These are phyloP conservation scores for Bhutanitis thaidina DNA, from an alignment of 2,888 invertebrate genomes.

Conservation along the genomic window DNA sequence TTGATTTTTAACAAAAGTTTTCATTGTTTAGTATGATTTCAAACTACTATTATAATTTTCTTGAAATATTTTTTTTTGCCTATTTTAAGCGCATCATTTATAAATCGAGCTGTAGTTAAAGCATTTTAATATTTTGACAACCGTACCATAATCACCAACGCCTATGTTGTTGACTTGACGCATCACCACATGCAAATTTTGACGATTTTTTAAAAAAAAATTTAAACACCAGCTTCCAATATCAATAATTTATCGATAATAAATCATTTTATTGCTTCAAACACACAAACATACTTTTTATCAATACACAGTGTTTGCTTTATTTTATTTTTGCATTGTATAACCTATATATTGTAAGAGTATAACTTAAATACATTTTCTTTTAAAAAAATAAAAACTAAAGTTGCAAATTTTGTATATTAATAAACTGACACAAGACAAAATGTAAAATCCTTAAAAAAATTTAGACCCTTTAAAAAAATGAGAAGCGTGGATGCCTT, in stretches of 20 bases:
- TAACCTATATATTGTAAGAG: not conserved
- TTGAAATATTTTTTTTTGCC: too few relatives aligned
- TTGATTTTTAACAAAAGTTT: too few relatives aligned
- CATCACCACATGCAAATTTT: not conserved
- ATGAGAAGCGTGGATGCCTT: too few relatives aligned
- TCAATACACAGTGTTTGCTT: conserved; percentile 8
- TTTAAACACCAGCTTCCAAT: not conserved
- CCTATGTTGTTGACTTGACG: not conserved
- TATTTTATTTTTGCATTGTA: conserved; percentile 11
- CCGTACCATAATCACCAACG: not conserved
- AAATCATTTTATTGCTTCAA: not conserved
- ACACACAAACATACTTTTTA: conserved; percentile 6
- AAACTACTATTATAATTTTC: too few relatives aligned
- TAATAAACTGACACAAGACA: not conserved
- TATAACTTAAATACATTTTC: not conserved
- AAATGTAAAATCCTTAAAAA: too few relatives aligned
- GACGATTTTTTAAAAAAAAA: not conserved
- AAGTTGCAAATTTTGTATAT: not conserved
- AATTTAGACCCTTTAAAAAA: too few relatives aligned
- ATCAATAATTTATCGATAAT: not conserved
- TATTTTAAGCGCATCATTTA: too few relatives aligned
- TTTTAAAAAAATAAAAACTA: not conserved
- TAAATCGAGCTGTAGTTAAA: too few relatives aligned
- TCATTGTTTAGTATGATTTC: too few relatives aligned
- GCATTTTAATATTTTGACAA: not conserved